A percentile compares a stretch with the other conserved stretches of the same genome.
Evolutionary conservation across 2,888 invertebrate genomes (phyloP).

Genomic region (Aricia artaxerxes): DNA sequence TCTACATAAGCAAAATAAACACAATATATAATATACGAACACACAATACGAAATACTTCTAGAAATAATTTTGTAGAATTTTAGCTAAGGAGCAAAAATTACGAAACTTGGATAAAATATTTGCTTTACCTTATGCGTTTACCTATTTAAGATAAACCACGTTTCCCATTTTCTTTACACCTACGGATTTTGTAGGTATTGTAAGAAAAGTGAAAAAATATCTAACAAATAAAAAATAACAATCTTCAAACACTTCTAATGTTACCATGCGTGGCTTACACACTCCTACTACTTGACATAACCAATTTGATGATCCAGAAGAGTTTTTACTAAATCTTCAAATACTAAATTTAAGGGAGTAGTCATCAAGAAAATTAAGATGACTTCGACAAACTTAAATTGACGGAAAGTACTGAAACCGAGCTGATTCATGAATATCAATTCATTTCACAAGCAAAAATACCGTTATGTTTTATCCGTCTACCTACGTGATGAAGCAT

Average conservation of each 20-base stretch:
- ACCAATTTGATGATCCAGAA: too few species aligned
- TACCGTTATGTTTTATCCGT: background rate
- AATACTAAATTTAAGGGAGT: too few species aligned
- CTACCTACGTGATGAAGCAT: conserved; percentile 7
- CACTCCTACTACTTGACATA: too few species aligned
- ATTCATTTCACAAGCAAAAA: background rate
- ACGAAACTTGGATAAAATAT: background rate
- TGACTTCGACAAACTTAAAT: background rate
- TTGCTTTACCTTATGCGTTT: background rate
- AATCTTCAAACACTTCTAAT: too few species aligned
- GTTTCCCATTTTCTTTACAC: background rate
- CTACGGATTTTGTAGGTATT: background rate
- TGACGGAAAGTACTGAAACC: background rate
- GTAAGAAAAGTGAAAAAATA: background rate
- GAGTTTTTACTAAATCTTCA: too few species aligned
- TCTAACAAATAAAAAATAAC: background rate
- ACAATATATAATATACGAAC: too few species aligned
- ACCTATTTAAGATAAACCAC: conserved; percentile 1
- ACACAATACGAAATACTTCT: background rate
- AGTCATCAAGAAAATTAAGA: background rate
- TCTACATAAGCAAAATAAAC: background rate
- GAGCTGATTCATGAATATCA: background rate
- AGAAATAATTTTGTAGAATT: background rate
- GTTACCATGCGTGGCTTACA: too few species aligned
- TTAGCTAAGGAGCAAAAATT: background rate